Base-by-base conservation (phyloP, 2,113 vertebrate genomes). In the Collichthys lucidus region DNA sequence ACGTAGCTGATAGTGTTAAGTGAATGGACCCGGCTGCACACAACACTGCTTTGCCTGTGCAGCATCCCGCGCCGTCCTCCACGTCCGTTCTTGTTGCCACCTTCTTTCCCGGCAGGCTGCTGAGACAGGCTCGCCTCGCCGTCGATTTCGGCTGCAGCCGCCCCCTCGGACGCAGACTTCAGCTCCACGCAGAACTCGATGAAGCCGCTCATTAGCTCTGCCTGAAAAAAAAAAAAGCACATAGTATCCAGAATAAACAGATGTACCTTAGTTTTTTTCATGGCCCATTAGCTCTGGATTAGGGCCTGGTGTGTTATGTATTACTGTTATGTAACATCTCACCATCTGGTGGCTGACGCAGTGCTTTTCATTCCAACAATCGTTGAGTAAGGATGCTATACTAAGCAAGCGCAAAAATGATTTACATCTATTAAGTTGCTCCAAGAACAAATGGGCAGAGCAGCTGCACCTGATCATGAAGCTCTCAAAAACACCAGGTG, bases 121-220 rank as follows among this genome's bases (percentile, higher is more conserved):
- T 89, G 92, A 20, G 92, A 84, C 9, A 49, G 67, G 16, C 84
- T 63, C 3, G 35, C 77, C 1, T 92, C 90, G 0, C 90, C 44
- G 0, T 93, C 83, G 0, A 5, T 59, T 52, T 49, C 93, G 10
- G 74, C 91, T 2, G 76, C 89, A 0, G 86, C 63, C 46, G 92
- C 96, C 0, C 77, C 89, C 59, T 92, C 92, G 7, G 90, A 84
- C 0, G 92, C 80, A 20, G 93, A 91, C 78, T 86, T 95, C 79
- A 97, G 94, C 92, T 98, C 97, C 52, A 98, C 96, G 50, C 97
- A 97, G 90, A 97, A 97, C 90, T 98, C 97, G 1, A 98, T 98
- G 80, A 98, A 95, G 55, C 96, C 92, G 6, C 95, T 98, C 97
- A 98, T 98, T 35, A 98, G 92, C 88, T 98, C 97, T 0, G 97